Evolutionary conservation across 2,888 invertebrate species (phyloP).

Genomic region (Andrena bucephala): DNA sequence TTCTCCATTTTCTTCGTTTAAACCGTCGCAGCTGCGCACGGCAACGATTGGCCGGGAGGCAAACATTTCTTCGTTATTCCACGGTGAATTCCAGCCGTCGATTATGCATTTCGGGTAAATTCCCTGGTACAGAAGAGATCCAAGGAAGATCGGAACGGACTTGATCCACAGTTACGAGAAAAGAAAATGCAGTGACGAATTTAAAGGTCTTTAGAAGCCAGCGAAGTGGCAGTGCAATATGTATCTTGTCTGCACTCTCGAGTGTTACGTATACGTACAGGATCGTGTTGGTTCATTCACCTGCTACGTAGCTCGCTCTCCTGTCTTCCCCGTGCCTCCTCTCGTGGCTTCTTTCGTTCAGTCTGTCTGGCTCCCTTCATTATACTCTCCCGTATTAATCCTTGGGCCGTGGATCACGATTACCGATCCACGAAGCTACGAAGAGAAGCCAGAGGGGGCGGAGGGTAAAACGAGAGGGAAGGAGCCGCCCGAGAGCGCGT

Average conservation of each 20-base stretch:
- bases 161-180: neutral
- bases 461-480: neutral
- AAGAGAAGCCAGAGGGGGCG: slow-evolving; percentile 8
- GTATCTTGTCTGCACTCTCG: slow-evolving; percentile 48
- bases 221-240: slow-evolving; percentile 50
- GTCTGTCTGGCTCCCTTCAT: slow-evolving; percentile 43
- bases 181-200: slow-evolving; percentile 2
- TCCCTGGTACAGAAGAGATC: neutral
- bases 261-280: slow-evolving; percentile 58
- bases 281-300: slow-evolving; percentile 75
- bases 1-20: neutral
- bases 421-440: slow-evolving; percentile 65
- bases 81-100: neutral
- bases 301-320: slow-evolving; percentile 67
- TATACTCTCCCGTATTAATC: slow-evolving; percentile 68
- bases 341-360: slow-evolving; percentile 54
- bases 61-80: neutral
- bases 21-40: neutral
- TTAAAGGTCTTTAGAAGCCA: slow-evolving; percentile 22
- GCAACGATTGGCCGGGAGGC: neutral
- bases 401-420: slow-evolving; percentile 73
- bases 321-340: slow-evolving; percentile 38
- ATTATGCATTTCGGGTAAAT: slow-evolving; percentile 4
- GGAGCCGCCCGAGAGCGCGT: too few relatives aligned
- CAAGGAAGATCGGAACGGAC: neutral